Conservation (phyloP, 2,113 vertebrate species). For the Labeo rohita region DNA sequence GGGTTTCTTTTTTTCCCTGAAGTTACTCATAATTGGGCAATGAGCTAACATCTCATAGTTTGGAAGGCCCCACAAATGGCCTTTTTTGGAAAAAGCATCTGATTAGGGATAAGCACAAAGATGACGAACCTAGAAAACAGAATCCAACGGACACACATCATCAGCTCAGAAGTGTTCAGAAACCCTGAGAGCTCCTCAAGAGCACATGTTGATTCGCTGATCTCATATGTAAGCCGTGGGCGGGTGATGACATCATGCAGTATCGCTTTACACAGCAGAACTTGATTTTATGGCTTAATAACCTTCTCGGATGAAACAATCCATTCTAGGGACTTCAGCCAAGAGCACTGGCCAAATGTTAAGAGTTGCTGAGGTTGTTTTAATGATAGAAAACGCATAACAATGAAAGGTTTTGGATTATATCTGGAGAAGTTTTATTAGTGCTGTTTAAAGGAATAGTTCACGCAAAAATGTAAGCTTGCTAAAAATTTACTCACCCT, state of each 20-base stretch:
- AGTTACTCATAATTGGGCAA: conserved; percentile 67
- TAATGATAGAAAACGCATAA: conserved; percentile 34
- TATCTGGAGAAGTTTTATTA: conserved; percentile 32
- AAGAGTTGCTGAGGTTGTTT: conserved; percentile 25
- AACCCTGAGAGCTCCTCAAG: conserved; percentile 59
- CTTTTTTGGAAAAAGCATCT: conserved; percentile 75
- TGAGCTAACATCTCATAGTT: conserved; percentile 64
- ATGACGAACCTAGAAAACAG: conserved; percentile 64
- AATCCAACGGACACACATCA: conserved; percentile 61
- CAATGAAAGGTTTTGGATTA: conserved; percentile 42
- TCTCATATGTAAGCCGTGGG: conserved; percentile 60
- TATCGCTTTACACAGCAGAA: conserved; percentile 58
- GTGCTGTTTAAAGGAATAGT: not conserved
- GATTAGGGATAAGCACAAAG: conserved; percentile 65
- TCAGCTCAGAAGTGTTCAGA: conserved; percentile 48
- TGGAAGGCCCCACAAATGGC: conserved; percentile 57
- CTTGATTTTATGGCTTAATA: conserved; percentile 60
- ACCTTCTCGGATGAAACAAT: conserved; percentile 55
- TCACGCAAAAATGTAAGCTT: not conserved
- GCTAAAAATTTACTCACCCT: not conserved
- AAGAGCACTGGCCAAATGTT: conserved; percentile 43
- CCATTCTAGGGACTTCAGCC: conserved; percentile 22
- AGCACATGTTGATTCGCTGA: conserved; percentile 45
- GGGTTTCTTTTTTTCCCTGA: conserved; percentile 50
- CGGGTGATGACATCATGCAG: conserved; percentile 63